Evolutionary conservation across 1,140 invertebrate genomes (phyloP).

Genomic region (Melanaphis sacchari): DNA sequence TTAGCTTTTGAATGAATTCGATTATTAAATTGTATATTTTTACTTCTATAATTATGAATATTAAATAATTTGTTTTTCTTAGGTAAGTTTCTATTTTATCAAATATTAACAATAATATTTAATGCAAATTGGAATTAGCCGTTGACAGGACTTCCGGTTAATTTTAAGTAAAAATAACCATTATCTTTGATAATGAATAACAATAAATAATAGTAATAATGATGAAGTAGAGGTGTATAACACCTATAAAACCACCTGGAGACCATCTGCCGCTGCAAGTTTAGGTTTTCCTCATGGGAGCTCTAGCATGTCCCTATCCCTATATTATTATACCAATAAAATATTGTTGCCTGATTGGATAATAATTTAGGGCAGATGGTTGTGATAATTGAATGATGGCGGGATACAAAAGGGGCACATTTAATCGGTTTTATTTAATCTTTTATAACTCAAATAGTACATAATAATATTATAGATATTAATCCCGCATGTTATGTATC

Average conservation of each 20-base stretch:
- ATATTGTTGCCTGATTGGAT: slow-evolving; percentile 19
- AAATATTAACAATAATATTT: background rate
- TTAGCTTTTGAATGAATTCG: too few species aligned
- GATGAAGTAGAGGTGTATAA: background rate
- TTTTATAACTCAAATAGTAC: background rate
- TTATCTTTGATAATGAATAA: background rate
- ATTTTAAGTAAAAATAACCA: background rate
- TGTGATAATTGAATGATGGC: slow-evolving; percentile 46
- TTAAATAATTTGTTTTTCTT: background rate
- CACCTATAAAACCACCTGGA: slow-evolving; percentile 48
- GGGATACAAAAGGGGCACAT: background rate
- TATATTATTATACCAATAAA: slow-evolving; percentile 26
- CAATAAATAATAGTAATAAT: background rate
- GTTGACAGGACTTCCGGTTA: slow-evolving; percentile 28
- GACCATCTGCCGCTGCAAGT: slow-evolving; percentile 50
- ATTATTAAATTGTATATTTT: background rate
- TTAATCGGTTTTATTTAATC: slow-evolving; percentile 22
- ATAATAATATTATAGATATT: background rate
- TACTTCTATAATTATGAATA: background rate
- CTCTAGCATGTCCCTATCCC: background rate
- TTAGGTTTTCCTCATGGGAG: slow-evolving; percentile 12
- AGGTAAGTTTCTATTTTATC: background rate
- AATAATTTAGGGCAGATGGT: slow-evolving; percentile 48
- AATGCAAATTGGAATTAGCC: background rate
- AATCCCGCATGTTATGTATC: background rate